Base-by-base conservation (phyloP, 2,113 vertebrate genomes). In the Mola mola region DNA sequence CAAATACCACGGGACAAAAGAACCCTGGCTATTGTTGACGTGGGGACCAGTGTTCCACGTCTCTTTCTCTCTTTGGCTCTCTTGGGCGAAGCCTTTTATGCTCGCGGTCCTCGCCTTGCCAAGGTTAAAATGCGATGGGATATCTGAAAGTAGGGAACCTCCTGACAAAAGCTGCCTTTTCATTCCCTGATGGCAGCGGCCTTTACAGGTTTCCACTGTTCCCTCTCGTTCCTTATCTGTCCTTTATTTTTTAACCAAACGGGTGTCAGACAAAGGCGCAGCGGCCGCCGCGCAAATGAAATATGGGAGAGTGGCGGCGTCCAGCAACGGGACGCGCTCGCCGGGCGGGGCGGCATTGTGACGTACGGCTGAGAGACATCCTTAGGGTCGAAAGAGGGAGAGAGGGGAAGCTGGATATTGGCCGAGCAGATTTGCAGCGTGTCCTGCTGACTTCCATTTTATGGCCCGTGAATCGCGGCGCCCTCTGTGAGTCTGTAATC, bases 401-500 rank as follows among this genome's bases (percentile, higher is more conserved):
- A 43, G 52, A 71, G 56, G 66, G 79, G 76, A 78, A 72, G 75
- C 63, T 76, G 71, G 68, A 74, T 83, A 88, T 89, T 87, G 82
- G 82, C 72, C 47, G 59, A 66, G 72, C 80, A 87, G 85, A 87
- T 92, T 78, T 85, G 78, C 79, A 66, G 75, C 72, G 64, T 81
- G 85, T 90, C 91, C 91, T 84, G 91, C 91, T 92, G 90, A 89
- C 87, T 91, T 86, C 82, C 84, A 90, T 92, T 90, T 92, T 82
- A 85, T 86, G 75, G 78, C 43, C 71, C 26, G 79, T 91, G 90
- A 92, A 92, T 92, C 55, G 80, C 72, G 2, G 66, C 75, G 84
- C 87, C 89, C 89, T 85, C 88, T 86, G 88, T 90, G 90, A 92
- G 90, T 90, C 90, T 79, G 75, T 93, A 92, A 93, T 92, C 92